Evolutionary conservation across 1,140 invertebrate species (phyloP), one percentile per base, ranked within the genome.

Genomic region (Lordiphosa clarofinis): DNA sequence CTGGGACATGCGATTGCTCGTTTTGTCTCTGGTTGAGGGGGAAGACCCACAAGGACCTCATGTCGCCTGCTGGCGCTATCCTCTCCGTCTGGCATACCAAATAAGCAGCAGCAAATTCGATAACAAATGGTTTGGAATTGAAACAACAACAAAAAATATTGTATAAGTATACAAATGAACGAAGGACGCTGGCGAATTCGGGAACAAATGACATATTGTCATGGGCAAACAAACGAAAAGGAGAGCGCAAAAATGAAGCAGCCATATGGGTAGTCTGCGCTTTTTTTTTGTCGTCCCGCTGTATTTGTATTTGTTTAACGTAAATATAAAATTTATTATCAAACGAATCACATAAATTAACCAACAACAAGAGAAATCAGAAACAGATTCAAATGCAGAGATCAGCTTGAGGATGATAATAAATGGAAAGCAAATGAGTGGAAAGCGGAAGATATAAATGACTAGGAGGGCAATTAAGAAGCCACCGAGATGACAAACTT

Each of bases 261-360:
- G 11, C 10, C 46, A 7, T 54, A 7, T 5, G 19, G 37, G 40
- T 24, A 39, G 8, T 15, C 12, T 55, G 15, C 1, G 1, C 33
- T 49, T 24, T 40, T 43, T 55, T 53, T 19, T 19, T 19, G 19
- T 4, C 19, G 19, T 2, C 19, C 19, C 19, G 2, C 19, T 49
- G 21, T 54, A 10, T 79, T 68, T 56, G 54, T 76, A 68, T 82
- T 82, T 76, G 59, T 59, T 63, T 48, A 84, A 86, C 79, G 73
- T 79, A 73, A 78, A 84, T 84, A 78, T 73, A 84, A 86, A 84
- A 84, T 84, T 84, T 84, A 84, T 84, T 84, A 84, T 84, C 78
- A 58, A 64, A 56, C 56, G 65, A 50, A 73, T 44, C 61, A 66
- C 69, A 84, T 84, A 84, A 84, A 84, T 84, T 84, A 84, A 61